These are phyloP conservation scores for Mellilla xanthometata DNA, from an alignment of 2,888 invertebrate species.

Conservation along the genomic window DNA sequence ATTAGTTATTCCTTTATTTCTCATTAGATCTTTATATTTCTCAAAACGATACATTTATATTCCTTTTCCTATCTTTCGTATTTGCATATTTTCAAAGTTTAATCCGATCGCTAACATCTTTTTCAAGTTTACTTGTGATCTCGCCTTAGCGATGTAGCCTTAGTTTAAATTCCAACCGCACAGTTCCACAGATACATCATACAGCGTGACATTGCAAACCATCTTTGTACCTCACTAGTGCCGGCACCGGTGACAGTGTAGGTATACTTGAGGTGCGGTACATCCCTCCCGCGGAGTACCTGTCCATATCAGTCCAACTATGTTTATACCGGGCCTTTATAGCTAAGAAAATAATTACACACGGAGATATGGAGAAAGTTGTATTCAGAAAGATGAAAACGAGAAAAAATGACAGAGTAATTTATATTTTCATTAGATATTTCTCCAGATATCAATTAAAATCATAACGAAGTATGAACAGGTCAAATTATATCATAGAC, in stretches of 20 bases:
- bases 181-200: constrained; percentile 52
- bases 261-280: constrained; percentile 96
- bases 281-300: constrained; percentile 87
- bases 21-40: too few species aligned
- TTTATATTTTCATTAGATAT: too few species aligned
- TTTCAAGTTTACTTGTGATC: too few species aligned
- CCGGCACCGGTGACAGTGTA: constrained; percentile 88
- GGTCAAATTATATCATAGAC: background rate
- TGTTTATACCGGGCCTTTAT: constrained; percentile 48
- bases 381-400: too few species aligned
- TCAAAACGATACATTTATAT: too few species aligned
- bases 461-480: background rate
- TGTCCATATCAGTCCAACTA: constrained; percentile 62
- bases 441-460: background rate
- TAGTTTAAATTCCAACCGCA: constrained; percentile 48
- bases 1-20: too few species aligned
- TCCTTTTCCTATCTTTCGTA: too few species aligned
- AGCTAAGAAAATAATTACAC: too few species aligned
- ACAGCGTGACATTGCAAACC: constrained; percentile 64
- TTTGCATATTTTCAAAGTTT: too few species aligned
- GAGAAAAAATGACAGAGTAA: too few species aligned
- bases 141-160: constrained; percentile 10
- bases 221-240: constrained; percentile 86
- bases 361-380: too few species aligned
- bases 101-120: too few species aligned